Conservation (phyloP, 2,113 vertebrate genomes). For the Galemys pyrenaicus region DNA sequence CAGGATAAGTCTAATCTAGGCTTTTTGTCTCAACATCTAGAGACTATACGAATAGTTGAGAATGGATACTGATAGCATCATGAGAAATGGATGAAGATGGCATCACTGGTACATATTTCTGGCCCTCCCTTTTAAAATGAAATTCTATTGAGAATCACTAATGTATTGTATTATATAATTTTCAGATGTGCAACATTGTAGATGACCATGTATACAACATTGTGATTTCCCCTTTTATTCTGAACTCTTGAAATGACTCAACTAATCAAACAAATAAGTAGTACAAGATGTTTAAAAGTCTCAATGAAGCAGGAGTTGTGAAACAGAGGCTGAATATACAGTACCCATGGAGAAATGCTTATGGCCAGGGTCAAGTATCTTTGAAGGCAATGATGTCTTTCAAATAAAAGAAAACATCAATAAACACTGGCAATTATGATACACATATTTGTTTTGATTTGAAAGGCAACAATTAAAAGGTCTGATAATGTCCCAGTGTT, state of each 20-base stretch:
- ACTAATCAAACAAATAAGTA: not conserved
- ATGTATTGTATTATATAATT: too few relatives aligned
- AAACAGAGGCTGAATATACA: not conserved
- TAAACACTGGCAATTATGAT: not conserved
- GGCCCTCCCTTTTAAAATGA: not conserved
- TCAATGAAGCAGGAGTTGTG: not conserved
- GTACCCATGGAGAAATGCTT: not conserved
- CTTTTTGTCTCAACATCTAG: not conserved
- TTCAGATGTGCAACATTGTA: not conserved
- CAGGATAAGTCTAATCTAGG: not conserved
- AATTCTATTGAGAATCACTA: too few relatives aligned
- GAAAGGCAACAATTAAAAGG: not conserved
- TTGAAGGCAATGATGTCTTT: not conserved
- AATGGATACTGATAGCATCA: not conserved
- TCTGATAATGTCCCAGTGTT: not conserved
- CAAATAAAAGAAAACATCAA: not conserved
- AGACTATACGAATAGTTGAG: not conserved
- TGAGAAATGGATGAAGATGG: not conserved
- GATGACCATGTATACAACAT: not conserved
- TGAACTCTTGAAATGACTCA: not conserved
- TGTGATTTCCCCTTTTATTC: not conserved
- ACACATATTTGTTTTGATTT: not conserved
- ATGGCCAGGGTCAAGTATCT: not conserved
- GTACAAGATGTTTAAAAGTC: not conserved
- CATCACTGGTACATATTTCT: not conserved